phyloP scores from a whole-genome alignment of 2,113 vertebrate genomes.

The Elephantulus edwardii region DNA sequence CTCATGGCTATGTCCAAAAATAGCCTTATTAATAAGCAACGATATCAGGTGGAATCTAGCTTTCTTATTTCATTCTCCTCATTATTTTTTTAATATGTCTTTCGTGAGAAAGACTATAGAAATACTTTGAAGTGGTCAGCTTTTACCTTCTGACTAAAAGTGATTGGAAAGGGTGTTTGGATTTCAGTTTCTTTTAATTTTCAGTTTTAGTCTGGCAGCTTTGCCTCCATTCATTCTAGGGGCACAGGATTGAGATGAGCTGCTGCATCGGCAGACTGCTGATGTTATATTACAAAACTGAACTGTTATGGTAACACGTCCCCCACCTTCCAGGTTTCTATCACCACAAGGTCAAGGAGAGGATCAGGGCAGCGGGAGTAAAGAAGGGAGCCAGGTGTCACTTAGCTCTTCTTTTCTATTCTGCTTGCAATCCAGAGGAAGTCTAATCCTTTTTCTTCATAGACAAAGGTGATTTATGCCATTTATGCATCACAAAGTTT shows the following conservation, averaged over 20 bases:
- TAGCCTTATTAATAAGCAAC: constrained; percentile 23
- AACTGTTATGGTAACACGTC: not conserved
- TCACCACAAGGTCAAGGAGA: not conserved
- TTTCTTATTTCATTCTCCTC: constrained; percentile 5
- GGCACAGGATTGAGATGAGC: not conserved
- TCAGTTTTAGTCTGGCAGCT: not conserved
- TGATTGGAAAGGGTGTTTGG: not conserved
- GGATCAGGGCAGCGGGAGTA: not conserved
- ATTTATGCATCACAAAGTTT: not conserved
- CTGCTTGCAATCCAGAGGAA: not conserved
- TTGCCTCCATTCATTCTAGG: not conserved
- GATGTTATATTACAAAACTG: not conserved
- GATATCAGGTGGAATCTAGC: constrained; percentile 16
- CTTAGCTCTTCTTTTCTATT: not conserved
- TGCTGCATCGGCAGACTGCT: not conserved
- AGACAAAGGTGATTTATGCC: not conserved
- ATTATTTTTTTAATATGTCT: not conserved
- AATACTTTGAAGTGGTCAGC: not conserved
- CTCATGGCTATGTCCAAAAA: not conserved
- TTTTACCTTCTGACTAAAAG: not conserved
- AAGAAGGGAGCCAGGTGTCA: not conserved
- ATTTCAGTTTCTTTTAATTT: not conserved
- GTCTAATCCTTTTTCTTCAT: not conserved
- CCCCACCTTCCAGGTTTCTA: not conserved
- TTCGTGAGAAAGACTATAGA: not conserved